Percentiles rank a stretch among this genome's conserved stretches.
phyloP scores from a whole-genome alignment of 2,888 invertebrate species.

The Blera fallax region DNA sequence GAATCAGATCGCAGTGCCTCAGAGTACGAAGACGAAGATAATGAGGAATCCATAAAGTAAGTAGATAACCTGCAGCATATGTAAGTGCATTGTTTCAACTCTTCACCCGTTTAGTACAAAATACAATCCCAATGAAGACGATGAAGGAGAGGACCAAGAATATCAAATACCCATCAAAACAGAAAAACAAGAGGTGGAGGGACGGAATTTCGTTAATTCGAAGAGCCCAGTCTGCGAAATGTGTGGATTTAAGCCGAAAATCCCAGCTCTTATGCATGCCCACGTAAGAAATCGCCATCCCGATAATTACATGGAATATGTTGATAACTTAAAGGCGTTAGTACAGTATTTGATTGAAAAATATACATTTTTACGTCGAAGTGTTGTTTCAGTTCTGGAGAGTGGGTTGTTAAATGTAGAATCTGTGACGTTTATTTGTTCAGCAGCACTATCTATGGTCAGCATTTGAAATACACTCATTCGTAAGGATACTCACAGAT shows the following conservation, averaged over 20 bases:
- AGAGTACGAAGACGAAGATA: conserved; percentile 60
- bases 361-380: neutral
- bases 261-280: conserved; percentile 64
- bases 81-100: neutral
- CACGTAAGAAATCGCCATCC: conserved; percentile 65
- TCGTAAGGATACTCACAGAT: conserved; percentile 35
- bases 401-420: conserved; percentile 64
- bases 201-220: conserved; percentile 60
- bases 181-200: conserved; percentile 19
- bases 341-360: neutral
- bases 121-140: conserved; percentile 12
- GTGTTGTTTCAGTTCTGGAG: conserved; percentile 49
- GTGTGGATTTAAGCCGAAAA: conserved; percentile 68
- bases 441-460: conserved; percentile 66
- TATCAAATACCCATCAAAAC: conserved; percentile 23
- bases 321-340: conserved; percentile 57
- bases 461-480: conserved; percentile 68
- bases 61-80: neutral
- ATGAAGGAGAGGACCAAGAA: conserved; percentile 9
- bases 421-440: conserved; percentile 66
- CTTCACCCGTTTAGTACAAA: conserved; percentile 12
- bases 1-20: conserved; percentile 50
- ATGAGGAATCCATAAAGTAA: conserved; percentile 33
- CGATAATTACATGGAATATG: conserved; percentile 67
- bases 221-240: conserved; percentile 62